Percentiles rank a stretch among this genome's conserved stretches.
Conservation (phyloP, 2,888 invertebrate genomes). For the Harmothoe impar region DNA sequence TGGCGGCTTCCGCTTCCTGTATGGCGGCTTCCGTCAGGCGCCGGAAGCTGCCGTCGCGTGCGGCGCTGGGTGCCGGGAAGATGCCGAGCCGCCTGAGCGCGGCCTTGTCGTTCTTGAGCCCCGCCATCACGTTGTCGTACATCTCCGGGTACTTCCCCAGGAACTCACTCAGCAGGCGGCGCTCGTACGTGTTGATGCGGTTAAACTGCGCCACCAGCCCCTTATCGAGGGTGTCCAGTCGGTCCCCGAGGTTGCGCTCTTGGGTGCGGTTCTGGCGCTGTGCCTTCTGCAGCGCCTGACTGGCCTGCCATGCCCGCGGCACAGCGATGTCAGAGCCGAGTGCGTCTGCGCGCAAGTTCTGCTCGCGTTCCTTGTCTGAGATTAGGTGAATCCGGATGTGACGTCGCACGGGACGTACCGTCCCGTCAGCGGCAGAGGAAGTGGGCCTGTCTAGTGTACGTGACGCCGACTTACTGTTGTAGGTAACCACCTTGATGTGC, state of each 20-base stretch:
- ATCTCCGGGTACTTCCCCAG: slow-evolving; percentile 39
- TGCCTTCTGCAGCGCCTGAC: slow-evolving; percentile 42
- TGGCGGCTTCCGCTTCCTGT: slow-evolving; percentile 40
- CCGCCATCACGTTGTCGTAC: slow-evolving; percentile 50
- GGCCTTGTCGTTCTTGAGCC: neutral
- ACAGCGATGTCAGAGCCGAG: slow-evolving; percentile 12
- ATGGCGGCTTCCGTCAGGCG: neutral
- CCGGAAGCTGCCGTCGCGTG: slow-evolving; percentile 11
- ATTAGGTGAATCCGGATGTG: slow-evolving; percentile 29
- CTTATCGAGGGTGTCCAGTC: slow-evolving; percentile 13
- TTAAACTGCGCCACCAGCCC: neutral
- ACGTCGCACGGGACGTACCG: neutral
- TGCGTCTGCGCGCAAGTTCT: slow-evolving; percentile 1
- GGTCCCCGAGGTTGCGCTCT: neutral
- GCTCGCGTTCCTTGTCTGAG: slow-evolving; percentile 28
- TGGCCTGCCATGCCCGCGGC: slow-evolving; percentile 42
- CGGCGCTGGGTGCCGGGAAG: slow-evolving; percentile 34
- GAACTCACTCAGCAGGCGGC: slow-evolving; percentile 27
- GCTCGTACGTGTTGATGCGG: slow-evolving; percentile 18
- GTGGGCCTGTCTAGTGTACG: neutral
- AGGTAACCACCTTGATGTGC: neutral
- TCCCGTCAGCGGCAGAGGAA: neutral
- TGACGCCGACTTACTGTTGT: slow-evolving; percentile 11
- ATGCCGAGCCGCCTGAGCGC: neutral
- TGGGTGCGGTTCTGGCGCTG: slow-evolving; percentile 49